Base-by-base conservation (phyloP, 2,113 vertebrate genomes). In the Poeciliopsis occidentalis region DNA sequence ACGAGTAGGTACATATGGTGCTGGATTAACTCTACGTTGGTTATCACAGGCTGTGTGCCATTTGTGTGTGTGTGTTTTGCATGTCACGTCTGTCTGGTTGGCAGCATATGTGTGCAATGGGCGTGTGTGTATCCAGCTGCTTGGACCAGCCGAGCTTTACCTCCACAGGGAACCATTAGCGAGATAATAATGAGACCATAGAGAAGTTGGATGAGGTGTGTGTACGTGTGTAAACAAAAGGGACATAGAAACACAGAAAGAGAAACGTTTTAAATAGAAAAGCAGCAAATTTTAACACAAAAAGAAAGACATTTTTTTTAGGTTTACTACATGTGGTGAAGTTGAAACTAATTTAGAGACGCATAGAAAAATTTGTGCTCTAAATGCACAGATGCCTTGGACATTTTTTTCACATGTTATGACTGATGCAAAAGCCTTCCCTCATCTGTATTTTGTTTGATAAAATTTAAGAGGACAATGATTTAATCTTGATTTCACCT, bases 81-180 rank as follows among this genome's bases (percentile, higher is more conserved):
- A 8, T 17, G 65, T 34, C 60, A 60, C 63, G 64, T 73, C 41
- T 70, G 64, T 63, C 41, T 64, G 72, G 62, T 54, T 41, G 70
- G 32, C 32, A 60, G 69, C 60, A 39, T 73, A 64, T 75, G 69
- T 71, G 77, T 72, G 61, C 37, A 73, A 37, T 79, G 26, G 67
- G 69, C 44, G 32, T 67, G 67, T 72, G 27, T 66, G 67, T 51
- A 27, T 88, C 81, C 87, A 91, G 89, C 79, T 92, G 90, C 88
- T 87, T 87, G 86, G 85, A 88, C 92, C 92, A 93, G 89, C 87
- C 87, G 85, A 88, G 92, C 87, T 87, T 91, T 83, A 82, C 79
- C 81, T 93, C 90, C 88, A 91, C 82, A 80, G 89, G 90, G 92
- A 93, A 83, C 84, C 82, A 92, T 93, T 91, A 90, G 88, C 71